A percentile compares a stretch with the other conserved stretches of the same genome.
phyloP scores from a whole-genome alignment of 2,113 vertebrate genomes.

The Microtus ochrogaster region DNA sequence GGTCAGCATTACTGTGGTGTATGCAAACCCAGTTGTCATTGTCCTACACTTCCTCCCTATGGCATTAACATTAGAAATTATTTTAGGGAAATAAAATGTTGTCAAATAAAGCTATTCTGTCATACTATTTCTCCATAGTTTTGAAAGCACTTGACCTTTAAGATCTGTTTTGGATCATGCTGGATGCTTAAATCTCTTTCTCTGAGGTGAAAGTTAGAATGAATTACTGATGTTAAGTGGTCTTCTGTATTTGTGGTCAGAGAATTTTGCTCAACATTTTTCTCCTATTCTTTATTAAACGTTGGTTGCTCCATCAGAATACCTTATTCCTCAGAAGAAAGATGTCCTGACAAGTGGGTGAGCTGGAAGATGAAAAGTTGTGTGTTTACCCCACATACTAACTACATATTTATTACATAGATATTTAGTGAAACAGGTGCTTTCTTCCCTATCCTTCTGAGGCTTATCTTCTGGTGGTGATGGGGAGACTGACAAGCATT shows the following conservation, averaged over 20 bases:
- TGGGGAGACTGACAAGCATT: neutral
- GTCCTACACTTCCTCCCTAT: slow-evolving; percentile 22
- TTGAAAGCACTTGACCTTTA: neutral
- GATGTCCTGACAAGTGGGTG: neutral
- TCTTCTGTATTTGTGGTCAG: neutral
- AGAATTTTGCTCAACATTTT: slow-evolving; percentile 10
- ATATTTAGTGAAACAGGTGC: neutral
- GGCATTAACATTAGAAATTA: neutral
- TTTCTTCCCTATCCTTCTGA: neutral
- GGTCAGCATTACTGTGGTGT: neutral
- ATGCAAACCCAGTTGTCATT: neutral
- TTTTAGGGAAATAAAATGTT: neutral
- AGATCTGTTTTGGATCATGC: neutral
- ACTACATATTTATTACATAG: neutral
- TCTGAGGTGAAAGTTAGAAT: neutral
- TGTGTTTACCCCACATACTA: neutral
- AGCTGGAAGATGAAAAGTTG: slow-evolving; percentile 1
- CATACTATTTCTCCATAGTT: slow-evolving; percentile 22
- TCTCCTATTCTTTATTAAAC: neutral
- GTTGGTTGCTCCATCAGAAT: neutral
- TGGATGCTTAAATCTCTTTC: neutral
- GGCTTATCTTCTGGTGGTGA: neutral
- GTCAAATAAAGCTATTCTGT: neutral
- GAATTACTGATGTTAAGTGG: neutral
- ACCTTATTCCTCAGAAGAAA: neutral